Evolutionary conservation across 2,797 vertebrate genomes (phyloP).

Genomic region (Periparus ater): DNA sequence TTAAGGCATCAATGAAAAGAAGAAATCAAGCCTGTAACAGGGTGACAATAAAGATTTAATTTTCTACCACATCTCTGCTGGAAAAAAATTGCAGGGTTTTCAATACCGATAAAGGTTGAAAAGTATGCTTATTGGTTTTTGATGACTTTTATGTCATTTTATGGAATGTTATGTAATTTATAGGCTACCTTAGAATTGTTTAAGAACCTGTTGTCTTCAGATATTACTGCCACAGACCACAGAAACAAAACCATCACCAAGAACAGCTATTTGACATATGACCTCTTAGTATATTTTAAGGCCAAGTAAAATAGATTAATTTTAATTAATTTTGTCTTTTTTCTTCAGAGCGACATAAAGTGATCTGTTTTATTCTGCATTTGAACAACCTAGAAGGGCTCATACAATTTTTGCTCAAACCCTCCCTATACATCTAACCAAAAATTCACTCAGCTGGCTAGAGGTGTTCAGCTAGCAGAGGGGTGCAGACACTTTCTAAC

Average conservation of each 20-base stretch:
- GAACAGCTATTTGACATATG: not conserved
- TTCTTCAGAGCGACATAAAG: not conserved
- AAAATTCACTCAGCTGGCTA: not conserved
- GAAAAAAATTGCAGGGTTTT: not conserved
- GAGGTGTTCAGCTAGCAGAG: not conserved
- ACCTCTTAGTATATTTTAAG: not conserved
- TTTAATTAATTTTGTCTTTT: not conserved
- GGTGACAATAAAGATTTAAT: not conserved
- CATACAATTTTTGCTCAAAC: not conserved
- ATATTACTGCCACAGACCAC: not conserved
- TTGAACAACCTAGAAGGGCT: not conserved
- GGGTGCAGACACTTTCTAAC: not conserved
- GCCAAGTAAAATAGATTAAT: not conserved
- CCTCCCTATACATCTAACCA: not conserved
- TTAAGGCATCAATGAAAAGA: not conserved
- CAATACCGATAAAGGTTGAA: not conserved
- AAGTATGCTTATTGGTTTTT: not conserved
- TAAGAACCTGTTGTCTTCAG: not conserved
- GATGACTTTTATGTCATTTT: not conserved
- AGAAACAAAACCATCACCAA: not conserved
- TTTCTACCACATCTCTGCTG: not conserved
- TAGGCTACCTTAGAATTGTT: not conserved
- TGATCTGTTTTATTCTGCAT: not conserved
- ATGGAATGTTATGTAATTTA: not conserved
- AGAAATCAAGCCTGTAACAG: not conserved